Base-by-base conservation (phyloP, 1,140 invertebrate species). In the Drosophila dunni region DNA sequence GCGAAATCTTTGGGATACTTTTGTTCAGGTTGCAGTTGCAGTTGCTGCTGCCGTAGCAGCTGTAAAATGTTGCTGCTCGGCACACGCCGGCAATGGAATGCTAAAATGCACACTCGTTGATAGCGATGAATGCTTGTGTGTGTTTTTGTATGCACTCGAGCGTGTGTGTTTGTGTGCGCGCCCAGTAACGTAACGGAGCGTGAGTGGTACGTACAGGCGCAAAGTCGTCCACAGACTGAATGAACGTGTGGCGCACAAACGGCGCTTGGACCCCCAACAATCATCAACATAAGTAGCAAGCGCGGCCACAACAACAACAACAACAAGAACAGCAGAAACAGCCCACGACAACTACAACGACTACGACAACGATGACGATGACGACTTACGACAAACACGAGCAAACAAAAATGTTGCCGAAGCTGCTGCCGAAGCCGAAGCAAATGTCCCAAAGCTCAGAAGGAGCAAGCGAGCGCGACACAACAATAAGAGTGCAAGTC, bases 191-290 rank as follows among this genome's bases (percentile, higher is more conserved):
- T 65, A 48, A 71, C 73, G 67, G 61, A 65, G 73, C 73, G 73
- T 75, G 73, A 71, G 79, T 78, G 80, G 83, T 89, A 75, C 83
- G 84, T 84, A 89, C 84, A 84, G 84, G 83, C 85, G 84, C 80
- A 88, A 88, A 71, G 84, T 84, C 80, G 81, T 83, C 73, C 72
- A 81, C 77, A 79, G 85, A 83, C 80, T 88, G 84, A 88, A 88
- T 88, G 84, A 88, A 89, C 84, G 84, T 89, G 84, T 75, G 77
- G 84, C 84, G 83, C 83, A 88, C 83, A 79, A 84, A 88, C 80
- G 84, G 80, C 84, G 84, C 83, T 88, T 89, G 84, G 84, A 88
- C 84, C 82, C 82, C 81, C 82, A 85, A 83, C 82, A 85, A 78
- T 84, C 81, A 84, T 84, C 77, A 83, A 78, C 83, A 86, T 86